Evolutionary conservation across 2,888 invertebrate species (phyloP), one percentile per base, ranked within the genome.

Genomic region (Nemotelus pantherinus): DNA sequence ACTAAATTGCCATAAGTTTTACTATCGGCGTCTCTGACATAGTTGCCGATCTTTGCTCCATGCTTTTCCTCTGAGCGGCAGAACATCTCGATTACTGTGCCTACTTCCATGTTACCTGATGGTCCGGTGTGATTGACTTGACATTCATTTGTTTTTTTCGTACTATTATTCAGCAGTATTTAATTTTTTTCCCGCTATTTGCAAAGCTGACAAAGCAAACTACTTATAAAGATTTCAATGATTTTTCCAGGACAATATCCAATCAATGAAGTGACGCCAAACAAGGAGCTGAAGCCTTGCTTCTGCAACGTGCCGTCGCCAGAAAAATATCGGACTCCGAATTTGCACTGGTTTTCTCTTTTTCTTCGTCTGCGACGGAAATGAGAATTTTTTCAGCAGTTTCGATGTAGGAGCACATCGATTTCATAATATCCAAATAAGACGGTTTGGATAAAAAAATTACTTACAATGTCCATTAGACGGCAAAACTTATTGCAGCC

Each of bases 351-450:
- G 50, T 50, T 50, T 50, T 50, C 9, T 9, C 5, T 50, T 50
- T 50, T 50, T 50, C 50, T 50, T 50, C 50, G 4, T 50, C 50
- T 50, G 50, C 50, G 50, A 50, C 50, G 50, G 50, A 50, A 50
- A 50, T 4, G 9, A 50, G 50, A 50, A n/a, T 58, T 58, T 58
- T 25, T 4, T 4, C 58, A 58, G 58, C n/a, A 6, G 58, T 58
- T 58, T 58, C n/a, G 58, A 58, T 25, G 58, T 9, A 50, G 53
- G 6, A 50, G 53, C 53, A 50, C 5, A 50, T 58, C 58, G 58
- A 58, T 25, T 5, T 58, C 58, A 58, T 58, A 58, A 58, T 6
- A 58, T 58, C 58, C n/a, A 63, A 63, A 63, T 63, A 63, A 63
- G 63, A 43, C 63, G 63, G 39, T 63, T 63, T 25, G 39, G 63